Evolutionary conservation across 1,140 invertebrate species (phyloP), one percentile per base, ranked within the genome.

Genomic region (Bombus balteatus): DNA sequence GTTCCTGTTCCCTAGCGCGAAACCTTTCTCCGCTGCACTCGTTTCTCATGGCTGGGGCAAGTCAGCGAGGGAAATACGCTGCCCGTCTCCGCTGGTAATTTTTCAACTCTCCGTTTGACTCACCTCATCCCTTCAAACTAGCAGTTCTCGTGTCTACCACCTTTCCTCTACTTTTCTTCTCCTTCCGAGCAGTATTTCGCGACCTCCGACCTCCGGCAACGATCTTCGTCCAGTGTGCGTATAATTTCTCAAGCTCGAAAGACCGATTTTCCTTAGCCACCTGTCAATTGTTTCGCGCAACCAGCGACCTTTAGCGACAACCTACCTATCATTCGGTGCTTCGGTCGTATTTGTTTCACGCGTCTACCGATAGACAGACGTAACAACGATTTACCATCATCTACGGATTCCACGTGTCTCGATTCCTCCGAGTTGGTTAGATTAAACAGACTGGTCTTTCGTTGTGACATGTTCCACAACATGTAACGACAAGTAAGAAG

Each of bases 51-150:
- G 80, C 79, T 18, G 76, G 82, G 79, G 72, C 39, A 81, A 65
- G 84, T 76, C 74, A 43, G 59, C 68, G 68, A 71, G 74, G 68
- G 70, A 82, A 89, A 89, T 79, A 89, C 81, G 83, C 80, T 57
- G 75, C 75, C 82, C 80, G 82, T 89, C 86, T 87, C 70, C 76
- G 89, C 73, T 86, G 88, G 89, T 90, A 90, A 90, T 90, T 90
- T 90, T 90, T 88, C 83, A 90, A 81, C 89, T 81, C 80, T 90
- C 89, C 85, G 83, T 90, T 90, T 83, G 85, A 88, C 75, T 87
- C 83, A 41, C 83, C 83, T 65, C 87, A 59, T 75, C 87, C 80
- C 89, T 85, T 90, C 70, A 62, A 75, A 62, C 57, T 9, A 47
- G n/a, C 75, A 39, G 34, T 22, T 78, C 70, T 32, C 71, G 71